Conservation (phyloP, 2,113 vertebrate species). For the Speoplatyrhinus poulsoni region DNA sequence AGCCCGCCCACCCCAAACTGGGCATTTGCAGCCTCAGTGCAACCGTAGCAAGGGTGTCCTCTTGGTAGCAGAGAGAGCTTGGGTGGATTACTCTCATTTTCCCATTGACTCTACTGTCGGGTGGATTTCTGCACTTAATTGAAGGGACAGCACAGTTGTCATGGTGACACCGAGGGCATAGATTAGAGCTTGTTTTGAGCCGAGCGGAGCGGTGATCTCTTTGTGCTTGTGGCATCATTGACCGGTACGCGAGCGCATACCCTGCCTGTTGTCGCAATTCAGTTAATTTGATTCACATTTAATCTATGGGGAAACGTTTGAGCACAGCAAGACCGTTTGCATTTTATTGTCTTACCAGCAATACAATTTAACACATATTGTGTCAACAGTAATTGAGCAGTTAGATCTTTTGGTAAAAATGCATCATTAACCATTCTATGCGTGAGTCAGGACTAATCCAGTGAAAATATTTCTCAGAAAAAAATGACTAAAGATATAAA, state of each 20-base stretch:
- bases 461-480: too few relatives aligned
- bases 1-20: constrained; percentile 8
- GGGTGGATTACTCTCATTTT: constrained; percentile 58
- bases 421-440: too few relatives aligned
- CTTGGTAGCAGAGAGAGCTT: constrained; percentile 27
- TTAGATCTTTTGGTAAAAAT: too few relatives aligned
- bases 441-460: too few relatives aligned
- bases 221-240: constrained; percentile 45
- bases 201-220: constrained; percentile 54
- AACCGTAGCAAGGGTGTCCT: constrained; percentile 12
- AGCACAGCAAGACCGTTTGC: too few relatives aligned
- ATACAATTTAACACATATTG: too few relatives aligned
- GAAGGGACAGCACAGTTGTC: constrained; percentile 69
- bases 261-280: constrained; percentile 9
- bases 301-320: neutral
- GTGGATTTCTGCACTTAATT: constrained; percentile 66
- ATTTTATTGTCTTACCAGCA: too few relatives aligned
- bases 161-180: constrained; percentile 69
- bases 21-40: constrained; percentile 27
- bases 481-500: too few relatives aligned
- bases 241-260: constrained; percentile 22
- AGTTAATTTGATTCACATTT: constrained; percentile 2
- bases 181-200: constrained; percentile 69
- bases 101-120: constrained; percentile 58
- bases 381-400: too few relatives aligned